Percentiles rank a stretch among this genome's conserved stretches.
phyloP scores from a whole-genome alignment of 1,140 invertebrate species.

The Musca vetustissima region DNA sequence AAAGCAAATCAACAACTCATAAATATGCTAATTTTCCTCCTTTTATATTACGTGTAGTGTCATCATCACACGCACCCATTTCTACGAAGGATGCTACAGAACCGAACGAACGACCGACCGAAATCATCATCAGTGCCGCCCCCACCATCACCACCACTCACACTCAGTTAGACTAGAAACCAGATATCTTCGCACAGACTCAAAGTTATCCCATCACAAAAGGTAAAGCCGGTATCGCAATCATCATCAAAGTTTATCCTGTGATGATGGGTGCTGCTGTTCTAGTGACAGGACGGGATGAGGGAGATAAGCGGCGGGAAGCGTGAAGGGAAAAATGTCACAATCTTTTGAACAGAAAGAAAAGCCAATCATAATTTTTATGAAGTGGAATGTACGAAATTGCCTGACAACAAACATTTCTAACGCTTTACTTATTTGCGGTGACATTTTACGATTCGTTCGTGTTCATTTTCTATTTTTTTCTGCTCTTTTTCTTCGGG shows the following conservation, averaged over 20 bases:
- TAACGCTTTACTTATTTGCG: constrained; percentile 27
- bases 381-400: constrained; percentile 53
- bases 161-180: not conserved
- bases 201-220: constrained; percentile 3
- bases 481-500: no score
- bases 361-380: constrained; percentile 53
- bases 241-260: no score
- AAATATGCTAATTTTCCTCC: constrained; percentile 48
- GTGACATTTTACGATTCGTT: constrained; percentile 26
- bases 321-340: constrained; percentile 18
- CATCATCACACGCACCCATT: not conserved
- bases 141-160: not conserved
- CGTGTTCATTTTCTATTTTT: not conserved
- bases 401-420: constrained; percentile 35
- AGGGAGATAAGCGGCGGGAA: not conserved
- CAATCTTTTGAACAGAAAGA: constrained; percentile 11
- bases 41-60: not conserved
- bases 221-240: not conserved
- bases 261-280: no score
- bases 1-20: constrained; percentile 41
- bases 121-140: no score
- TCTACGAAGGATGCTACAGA: not conserved
- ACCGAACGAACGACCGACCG: no score
- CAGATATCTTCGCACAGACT: not conserved
- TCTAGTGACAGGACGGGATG: no score